Evolutionary conservation across 2,113 vertebrate species (phyloP).

Genomic region (Triplophysa tibetana): DNA sequence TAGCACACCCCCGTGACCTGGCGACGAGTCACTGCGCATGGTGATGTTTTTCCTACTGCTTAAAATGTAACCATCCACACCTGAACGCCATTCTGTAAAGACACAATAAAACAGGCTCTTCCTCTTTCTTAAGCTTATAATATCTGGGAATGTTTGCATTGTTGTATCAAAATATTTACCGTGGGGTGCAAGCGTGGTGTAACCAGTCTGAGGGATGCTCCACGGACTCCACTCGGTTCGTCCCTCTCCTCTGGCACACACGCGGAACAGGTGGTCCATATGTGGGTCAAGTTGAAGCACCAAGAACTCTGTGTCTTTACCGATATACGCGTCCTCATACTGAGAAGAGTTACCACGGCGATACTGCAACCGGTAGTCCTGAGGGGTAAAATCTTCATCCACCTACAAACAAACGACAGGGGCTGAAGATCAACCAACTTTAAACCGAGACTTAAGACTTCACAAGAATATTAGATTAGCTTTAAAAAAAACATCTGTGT

Average conservation of each 20-base stretch:
- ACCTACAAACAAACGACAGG: constrained; percentile 71
- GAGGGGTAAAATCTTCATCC: constrained; percentile 88
- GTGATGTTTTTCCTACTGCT: constrained; percentile 95
- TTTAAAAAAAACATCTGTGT: no score
- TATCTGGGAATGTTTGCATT: neutral
- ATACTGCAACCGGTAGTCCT: constrained; percentile 91
- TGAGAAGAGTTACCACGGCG: constrained; percentile 78
- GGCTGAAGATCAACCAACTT: neutral
- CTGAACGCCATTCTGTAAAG: constrained; percentile 83
- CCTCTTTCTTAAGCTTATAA: neutral
- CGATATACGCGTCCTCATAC: constrained; percentile 90
- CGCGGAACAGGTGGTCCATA: constrained; percentile 86
- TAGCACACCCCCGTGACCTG: constrained; percentile 76
- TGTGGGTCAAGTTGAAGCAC: constrained; percentile 90
- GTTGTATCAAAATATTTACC: constrained; percentile 67
- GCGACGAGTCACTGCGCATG: constrained; percentile 82
- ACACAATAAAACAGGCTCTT: constrained; percentile 13
- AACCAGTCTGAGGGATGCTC: constrained; percentile 86
- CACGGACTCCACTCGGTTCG: constrained; percentile 96
- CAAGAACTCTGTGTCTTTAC: constrained; percentile 86
- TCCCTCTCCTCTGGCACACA: constrained; percentile 92
- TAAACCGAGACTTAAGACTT: neutral
- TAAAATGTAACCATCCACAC: constrained; percentile 91
- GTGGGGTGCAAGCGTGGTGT: constrained; percentile 85
- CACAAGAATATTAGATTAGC: neutral